Evolutionary conservation across 2,113 vertebrate genomes (phyloP).

Genomic region (Conger conger): DNA sequence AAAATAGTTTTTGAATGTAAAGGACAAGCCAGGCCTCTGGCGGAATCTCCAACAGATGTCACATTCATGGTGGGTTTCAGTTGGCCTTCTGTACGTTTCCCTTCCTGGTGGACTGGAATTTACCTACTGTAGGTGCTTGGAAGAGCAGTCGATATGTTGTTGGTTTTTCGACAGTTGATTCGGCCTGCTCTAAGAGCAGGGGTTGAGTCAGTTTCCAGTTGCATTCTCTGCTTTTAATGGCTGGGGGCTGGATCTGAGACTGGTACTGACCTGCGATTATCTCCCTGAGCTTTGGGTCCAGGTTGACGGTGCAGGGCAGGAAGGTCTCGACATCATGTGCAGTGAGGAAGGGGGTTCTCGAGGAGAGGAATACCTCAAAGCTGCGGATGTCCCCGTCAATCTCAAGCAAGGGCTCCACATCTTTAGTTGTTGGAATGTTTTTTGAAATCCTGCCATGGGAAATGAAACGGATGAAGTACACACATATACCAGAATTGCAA

Average conservation of each 20-base stretch:
- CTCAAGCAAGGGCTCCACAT: slow-evolving; percentile 94
- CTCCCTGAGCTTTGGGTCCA: slow-evolving; percentile 95
- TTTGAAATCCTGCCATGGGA: slow-evolving; percentile 84
- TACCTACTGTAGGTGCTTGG: neutral
- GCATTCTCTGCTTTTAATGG: too few relatives aligned
- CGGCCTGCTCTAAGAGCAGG: too few relatives aligned
- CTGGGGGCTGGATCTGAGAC: too few relatives aligned
- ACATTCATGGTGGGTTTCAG: neutral
- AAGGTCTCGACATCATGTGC: slow-evolving; percentile 91
- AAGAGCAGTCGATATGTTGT: neutral
- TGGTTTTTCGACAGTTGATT: neutral
- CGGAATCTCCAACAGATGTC: neutral
- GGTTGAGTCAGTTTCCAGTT: too few relatives aligned
- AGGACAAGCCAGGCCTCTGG: neutral
- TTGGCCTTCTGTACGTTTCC: neutral
- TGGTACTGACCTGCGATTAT: slow-evolving; percentile 86
- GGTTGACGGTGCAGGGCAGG: slow-evolving; percentile 93
- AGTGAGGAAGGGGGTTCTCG: slow-evolving; percentile 88
- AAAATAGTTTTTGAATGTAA: neutral
- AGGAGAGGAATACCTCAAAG: slow-evolving; percentile 96
- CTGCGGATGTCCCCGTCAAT: slow-evolving; percentile 94
- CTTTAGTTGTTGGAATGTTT: slow-evolving; percentile 95
- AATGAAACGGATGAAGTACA: slow-evolving; percentile 41
- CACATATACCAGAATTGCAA: slow-evolving; percentile 18
- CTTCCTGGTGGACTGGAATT: too few relatives aligned